Conservation (phyloP, 2,888 invertebrate genomes). For the Clunio marinus region DNA sequence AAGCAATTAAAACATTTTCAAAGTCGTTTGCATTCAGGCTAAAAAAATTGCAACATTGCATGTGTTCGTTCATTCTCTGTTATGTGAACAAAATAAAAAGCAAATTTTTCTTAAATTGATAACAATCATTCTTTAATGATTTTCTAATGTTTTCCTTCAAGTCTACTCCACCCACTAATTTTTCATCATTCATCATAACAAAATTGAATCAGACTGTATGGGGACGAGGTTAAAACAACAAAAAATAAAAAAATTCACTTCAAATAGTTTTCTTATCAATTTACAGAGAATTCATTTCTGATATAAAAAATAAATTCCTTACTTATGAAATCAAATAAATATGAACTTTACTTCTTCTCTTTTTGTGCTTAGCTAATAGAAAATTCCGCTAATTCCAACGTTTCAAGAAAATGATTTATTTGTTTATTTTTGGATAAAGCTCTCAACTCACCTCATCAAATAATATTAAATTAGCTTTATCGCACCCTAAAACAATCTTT, state of each 20-base stretch:
- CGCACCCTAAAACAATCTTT: neutral
- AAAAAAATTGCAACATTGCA: constrained; percentile 26
- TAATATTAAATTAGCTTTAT: constrained; percentile 9
- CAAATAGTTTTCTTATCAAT: constrained; percentile 1
- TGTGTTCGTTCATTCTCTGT: neutral
- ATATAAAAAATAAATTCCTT: neutral
- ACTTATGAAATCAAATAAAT: neutral
- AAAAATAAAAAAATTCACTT: no score
- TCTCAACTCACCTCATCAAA: neutral
- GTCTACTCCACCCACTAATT: no score
- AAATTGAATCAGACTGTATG: constrained; percentile 10
- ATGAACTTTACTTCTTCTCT: neutral
- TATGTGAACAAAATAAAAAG: neutral
- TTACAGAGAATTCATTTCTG: neutral
- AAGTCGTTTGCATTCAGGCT: neutral
- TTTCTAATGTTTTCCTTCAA: constrained; percentile 10
- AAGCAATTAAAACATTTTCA: constrained; percentile 28
- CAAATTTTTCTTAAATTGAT: constrained; percentile 18
- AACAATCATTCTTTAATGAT: constrained; percentile 17
- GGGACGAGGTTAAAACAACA: constrained; percentile 9
- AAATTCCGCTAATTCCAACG: neutral
- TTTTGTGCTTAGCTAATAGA: neutral
- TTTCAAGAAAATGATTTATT: constrained; percentile 23
- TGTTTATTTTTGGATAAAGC: constrained; percentile 18
- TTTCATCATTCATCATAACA: neutral